Evolutionary conservation across 2,888 invertebrate species (phyloP).

Genomic region (Phasia obesa): DNA sequence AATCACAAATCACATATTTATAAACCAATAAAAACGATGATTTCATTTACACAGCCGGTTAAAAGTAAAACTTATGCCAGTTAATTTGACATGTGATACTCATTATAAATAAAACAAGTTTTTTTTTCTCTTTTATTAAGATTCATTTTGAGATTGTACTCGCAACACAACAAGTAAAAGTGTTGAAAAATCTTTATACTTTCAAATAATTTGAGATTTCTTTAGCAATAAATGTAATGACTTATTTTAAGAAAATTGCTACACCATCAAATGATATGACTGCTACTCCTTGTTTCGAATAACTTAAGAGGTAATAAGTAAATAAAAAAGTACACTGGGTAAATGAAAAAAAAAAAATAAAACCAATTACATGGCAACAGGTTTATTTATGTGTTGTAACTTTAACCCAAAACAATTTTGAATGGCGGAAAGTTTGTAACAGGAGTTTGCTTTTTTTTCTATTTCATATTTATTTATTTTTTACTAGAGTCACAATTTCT

Average conservation of each 20-base stretch:
- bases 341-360: constrained; percentile 16
- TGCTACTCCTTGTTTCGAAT: constrained; percentile 20
- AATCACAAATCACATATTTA: not conserved
- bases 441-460: constrained; percentile 25
- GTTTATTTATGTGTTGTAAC: constrained; percentile 64
- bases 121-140: constrained; percentile 10
- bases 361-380: constrained; percentile 64
- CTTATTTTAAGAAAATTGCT: constrained; percentile 50
- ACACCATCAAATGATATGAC: constrained; percentile 17
- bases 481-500: constrained; percentile 6
- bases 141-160: constrained; percentile 23
- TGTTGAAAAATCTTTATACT: constrained; percentile 24
- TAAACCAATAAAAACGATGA: not conserved
- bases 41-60: constrained; percentile 1
- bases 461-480: constrained; percentile 11
- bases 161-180: constrained; percentile 25
- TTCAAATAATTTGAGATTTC: constrained; percentile 51
- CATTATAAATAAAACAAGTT: constrained; percentile 36
- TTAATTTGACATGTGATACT: constrained; percentile 10
- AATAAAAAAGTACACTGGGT: not conserved
- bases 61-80: constrained; percentile 22
- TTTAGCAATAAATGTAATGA: constrained; percentile 49
- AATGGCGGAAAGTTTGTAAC: constrained; percentile 59
- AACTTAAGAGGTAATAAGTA: constrained; percentile 8
- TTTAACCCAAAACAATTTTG: constrained; percentile 61